Base-by-base conservation (phyloP, 2,113 vertebrate species). In the mouse (Mus musculus) region DNA sequence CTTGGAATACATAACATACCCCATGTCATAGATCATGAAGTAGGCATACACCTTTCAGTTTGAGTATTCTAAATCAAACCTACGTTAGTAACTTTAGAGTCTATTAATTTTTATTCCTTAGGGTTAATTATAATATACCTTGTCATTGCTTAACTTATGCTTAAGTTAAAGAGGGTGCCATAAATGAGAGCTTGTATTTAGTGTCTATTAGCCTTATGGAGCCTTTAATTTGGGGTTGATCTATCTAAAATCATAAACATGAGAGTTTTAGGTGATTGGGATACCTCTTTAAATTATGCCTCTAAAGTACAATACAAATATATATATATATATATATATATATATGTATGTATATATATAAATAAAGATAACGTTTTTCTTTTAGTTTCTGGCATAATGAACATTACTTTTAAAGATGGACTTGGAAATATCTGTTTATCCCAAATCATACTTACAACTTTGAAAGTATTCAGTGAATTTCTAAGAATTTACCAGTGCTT, bases 161-260 rank as follows among this genome's bases (percentile, higher is more conserved):
- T 95, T 94, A 85, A 95, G 63, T 90, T 95, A 67, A 56, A 71
- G 20, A 36, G 39, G 56, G 82, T 19, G 82, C 59, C 78, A 95
- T 89, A 93, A 95, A 82, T 71, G 67, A 91, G 91, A 90, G 39
- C 65, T 96, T 96, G 13, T 20, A 92, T 97, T 92, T 96, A 94
- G 71, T 94, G 14, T 95, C 61, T 95, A 0, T 84, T 76, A 80
- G 49, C 89, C 67, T 91, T 95, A 84, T 81, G 78, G 71, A 94
- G 46, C 49, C 46, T 94, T 1, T 96, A 93, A 95, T 95, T 95
- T 94, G 54, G 65, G 52, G 78, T 73, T 96, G 96, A 88, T 94
- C 95, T 96, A 96, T 95, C 88, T 46, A 88, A 49, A 96, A 42
- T 26, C 91, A 91, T 88, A 94, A 94, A 65, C 54, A 77, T 88